phyloP scores from a whole-genome alignment of 2,113 vertebrate species.

The Raja brachyura region DNA sequence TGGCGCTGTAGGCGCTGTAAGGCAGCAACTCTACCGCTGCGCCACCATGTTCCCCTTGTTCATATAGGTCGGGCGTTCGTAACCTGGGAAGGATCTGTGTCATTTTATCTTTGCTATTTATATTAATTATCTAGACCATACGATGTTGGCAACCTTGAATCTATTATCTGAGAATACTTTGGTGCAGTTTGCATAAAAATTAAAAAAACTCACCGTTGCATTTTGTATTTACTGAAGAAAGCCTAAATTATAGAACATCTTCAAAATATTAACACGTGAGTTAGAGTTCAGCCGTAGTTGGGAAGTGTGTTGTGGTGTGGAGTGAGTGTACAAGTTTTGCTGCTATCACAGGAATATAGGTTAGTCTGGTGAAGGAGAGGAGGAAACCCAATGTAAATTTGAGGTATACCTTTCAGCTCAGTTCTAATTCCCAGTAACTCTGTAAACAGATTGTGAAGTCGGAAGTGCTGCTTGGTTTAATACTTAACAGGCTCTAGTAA shows the following conservation, averaged over 20 bases:
- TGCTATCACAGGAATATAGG: too few species aligned
- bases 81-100: too few species aligned
- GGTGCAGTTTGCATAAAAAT: background rate
- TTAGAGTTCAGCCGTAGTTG: too few species aligned
- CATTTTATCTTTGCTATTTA: background rate
- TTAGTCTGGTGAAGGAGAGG: background rate
- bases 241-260: too few species aligned
- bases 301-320: too few species aligned
- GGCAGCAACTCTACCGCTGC: too few species aligned
- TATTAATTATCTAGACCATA: background rate
- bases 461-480: background rate
- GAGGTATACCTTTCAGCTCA: background rate
- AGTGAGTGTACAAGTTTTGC: too few species aligned
- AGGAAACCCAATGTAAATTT: background rate
- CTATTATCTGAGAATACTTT: background rate
- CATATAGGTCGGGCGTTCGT: too few species aligned
- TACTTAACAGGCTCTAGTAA: background rate
- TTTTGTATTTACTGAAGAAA: background rate
- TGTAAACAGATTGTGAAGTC: background rate
- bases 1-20: too few species aligned
- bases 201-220: background rate
- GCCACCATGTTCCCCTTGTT: too few species aligned
- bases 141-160: background rate
- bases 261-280: too few species aligned
- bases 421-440: background rate